Percentiles rank a stretch among this genome's conserved stretches.
These are phyloP conservation scores for Barbus barbus DNA, from an alignment of 2,113 vertebrate species.

Conservation along the genomic window DNA sequence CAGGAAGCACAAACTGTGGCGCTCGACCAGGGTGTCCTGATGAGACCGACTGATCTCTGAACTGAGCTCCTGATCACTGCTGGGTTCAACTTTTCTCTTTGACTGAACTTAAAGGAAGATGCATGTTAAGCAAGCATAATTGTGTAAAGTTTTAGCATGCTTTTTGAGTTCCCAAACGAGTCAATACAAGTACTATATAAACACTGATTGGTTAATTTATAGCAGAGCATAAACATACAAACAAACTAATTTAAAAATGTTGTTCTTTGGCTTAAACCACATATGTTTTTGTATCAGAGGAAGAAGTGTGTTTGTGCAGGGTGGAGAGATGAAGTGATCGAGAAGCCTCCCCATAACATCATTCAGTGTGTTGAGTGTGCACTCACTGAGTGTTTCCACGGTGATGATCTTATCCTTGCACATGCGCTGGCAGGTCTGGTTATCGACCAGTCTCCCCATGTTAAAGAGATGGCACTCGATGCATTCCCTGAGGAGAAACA, in stretches of 20 bases:
- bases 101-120: not conserved
- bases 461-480: conserved; percentile 91
- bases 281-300: not conserved
- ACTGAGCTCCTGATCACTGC: not conserved
- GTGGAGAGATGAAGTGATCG: not conserved
- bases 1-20: conserved; percentile 12
- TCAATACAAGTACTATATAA: not conserved
- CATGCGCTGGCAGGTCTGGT: conserved; percentile 91
- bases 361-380: not conserved
- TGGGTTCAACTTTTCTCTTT: not conserved
- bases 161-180: not conserved
- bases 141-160: not conserved
- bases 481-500: conserved; percentile 81
- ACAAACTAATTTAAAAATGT: not conserved
- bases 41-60: not conserved
- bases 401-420: conserved; percentile 92
- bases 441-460: conserved; percentile 85
- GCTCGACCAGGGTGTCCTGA: not conserved
- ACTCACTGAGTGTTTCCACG: conserved; percentile 86
- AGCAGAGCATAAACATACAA: not conserved
- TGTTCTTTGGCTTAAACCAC: not conserved
- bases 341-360: not conserved
- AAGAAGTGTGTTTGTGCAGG: not conserved
- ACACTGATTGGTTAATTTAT: not conserved
- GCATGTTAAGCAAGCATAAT: too few species aligned